A percentile compares a stretch with the other conserved stretches of the same genome.
Evolutionary conservation across 1,140 invertebrate species (phyloP).

Genomic region (Drosophila aff.): DNA sequence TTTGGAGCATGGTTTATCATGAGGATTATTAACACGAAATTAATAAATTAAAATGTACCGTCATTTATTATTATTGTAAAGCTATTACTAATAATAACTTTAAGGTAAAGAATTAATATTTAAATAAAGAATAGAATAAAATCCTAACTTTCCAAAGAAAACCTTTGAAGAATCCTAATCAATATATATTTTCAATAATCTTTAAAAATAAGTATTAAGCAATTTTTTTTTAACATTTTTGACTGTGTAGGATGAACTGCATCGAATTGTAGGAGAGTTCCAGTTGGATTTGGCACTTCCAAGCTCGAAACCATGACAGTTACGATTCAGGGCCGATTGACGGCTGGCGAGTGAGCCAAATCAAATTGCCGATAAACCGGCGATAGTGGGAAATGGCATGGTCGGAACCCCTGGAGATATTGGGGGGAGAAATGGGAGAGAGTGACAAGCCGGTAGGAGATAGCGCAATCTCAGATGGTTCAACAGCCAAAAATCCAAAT

Average conservation of each 20-base stretch:
- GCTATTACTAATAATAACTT: no score
- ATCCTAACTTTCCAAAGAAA: background rate
- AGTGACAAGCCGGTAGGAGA: conserved; percentile 57
- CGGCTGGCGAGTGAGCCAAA: conserved; percentile 58
- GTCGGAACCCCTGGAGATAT: conserved; percentile 35
- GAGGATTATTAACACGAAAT: background rate
- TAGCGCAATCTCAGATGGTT: conserved; percentile 45
- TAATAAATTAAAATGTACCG: no score
- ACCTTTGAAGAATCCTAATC: background rate
- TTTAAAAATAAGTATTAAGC: no score
- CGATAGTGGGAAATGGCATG: conserved; percentile 74
- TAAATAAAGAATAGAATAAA: no score
- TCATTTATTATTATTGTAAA: no score
- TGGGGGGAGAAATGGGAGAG: conserved; percentile 16
- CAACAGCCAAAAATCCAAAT: conserved; percentile 35
- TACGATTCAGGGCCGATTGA: conserved; percentile 68
- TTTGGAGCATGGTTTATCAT: background rate
- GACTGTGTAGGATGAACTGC: conserved; percentile 20
- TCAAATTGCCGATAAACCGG: conserved; percentile 69
- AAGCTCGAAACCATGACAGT: conserved; percentile 48
- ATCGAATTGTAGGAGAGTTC: conserved; percentile 25
- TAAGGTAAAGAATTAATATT: no score
- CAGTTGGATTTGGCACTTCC: conserved; percentile 41
- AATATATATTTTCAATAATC: background rate
- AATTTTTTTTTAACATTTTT: no score